These are phyloP conservation scores for Sinocyclocheilus anophthalmus DNA, from an alignment of 2,113 vertebrate species.

Conservation along the genomic window DNA sequence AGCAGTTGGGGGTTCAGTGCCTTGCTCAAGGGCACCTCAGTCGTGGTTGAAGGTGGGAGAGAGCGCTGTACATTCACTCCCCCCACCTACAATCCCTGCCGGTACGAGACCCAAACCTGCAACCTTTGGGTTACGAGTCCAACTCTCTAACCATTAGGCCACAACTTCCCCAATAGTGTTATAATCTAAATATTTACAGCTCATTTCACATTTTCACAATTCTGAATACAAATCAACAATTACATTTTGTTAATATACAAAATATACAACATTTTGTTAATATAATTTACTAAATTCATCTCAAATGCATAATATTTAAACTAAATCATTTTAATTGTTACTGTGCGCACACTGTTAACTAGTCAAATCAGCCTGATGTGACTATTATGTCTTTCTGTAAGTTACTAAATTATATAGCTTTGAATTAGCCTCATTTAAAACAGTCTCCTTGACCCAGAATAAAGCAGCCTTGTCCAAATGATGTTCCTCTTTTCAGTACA, in stretches of 20 bases:
- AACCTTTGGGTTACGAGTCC: too few species aligned
- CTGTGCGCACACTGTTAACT: background rate
- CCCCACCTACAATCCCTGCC: too few species aligned
- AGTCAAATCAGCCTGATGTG: background rate
- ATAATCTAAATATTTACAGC: background rate
- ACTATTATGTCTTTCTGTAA: slow-evolving; percentile 51
- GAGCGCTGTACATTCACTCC: too few species aligned
- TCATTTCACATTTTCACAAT: background rate
- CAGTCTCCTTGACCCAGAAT: slow-evolving; percentile 79
- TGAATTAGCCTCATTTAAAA: slow-evolving; percentile 66
- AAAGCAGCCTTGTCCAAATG: slow-evolving; percentile 48
- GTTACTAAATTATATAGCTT: slow-evolving; percentile 59
- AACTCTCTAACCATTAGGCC: too few species aligned
- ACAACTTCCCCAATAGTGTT: background rate
- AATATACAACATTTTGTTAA: background rate
- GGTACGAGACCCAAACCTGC: too few species aligned
- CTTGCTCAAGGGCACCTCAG: too few species aligned
- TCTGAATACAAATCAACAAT: background rate
- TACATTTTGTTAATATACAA: background rate
- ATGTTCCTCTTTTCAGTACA: slow-evolving; percentile 59
- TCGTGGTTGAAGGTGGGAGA: too few species aligned
- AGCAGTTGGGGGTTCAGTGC: too few species aligned
- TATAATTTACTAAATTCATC: background rate
- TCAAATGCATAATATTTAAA: background rate
- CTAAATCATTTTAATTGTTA: background rate